Percentiles rank a stretch among this genome's conserved stretches.
Conservation (phyloP, 1,140 invertebrate species). For the Drosophila kohkoa region DNA sequence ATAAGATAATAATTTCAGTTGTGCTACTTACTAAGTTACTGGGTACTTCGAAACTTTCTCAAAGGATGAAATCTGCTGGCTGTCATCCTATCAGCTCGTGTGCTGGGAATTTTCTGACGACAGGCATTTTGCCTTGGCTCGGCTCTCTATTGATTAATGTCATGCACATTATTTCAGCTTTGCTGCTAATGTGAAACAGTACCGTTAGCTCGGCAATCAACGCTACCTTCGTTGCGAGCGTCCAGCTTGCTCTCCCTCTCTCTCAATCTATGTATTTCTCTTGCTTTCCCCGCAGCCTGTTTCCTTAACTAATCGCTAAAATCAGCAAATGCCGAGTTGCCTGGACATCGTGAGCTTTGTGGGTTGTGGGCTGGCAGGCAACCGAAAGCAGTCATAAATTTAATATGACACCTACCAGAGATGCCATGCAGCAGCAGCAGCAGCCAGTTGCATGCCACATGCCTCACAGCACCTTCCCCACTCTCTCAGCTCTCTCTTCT, state of each 20-base stretch:
- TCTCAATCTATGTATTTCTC: background rate
- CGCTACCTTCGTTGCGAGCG: background rate
- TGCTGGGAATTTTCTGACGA: background rate
- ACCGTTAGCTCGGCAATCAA: slow-evolving; percentile 11
- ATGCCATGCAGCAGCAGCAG: slow-evolving; percentile 7
- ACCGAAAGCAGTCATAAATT: slow-evolving; percentile 68
- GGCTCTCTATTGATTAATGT: slow-evolving; percentile 34
- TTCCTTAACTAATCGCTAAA: slow-evolving; percentile 47
- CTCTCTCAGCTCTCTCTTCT: slow-evolving; percentile 4
- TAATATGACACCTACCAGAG: slow-evolving; percentile 72
- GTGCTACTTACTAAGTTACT: background rate
- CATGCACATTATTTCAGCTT: slow-evolving; percentile 27
- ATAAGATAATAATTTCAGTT: too few species aligned
- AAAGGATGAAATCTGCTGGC: background rate
- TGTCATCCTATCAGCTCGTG: background rate
- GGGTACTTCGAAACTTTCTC: background rate
- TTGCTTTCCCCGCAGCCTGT: background rate
- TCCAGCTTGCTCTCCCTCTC: background rate
- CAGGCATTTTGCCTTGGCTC: background rate
- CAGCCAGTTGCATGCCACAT: slow-evolving; percentile 2
- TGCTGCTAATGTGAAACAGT: slow-evolving; percentile 35
- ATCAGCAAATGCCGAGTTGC: slow-evolving; percentile 32
- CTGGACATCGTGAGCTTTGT: slow-evolving; percentile 28
- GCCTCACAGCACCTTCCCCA: background rate
- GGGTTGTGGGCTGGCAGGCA: slow-evolving; percentile 25